Evolutionary conservation across 2,888 invertebrate species (phyloP).

Genomic region (Drosophila incognita): DNA sequence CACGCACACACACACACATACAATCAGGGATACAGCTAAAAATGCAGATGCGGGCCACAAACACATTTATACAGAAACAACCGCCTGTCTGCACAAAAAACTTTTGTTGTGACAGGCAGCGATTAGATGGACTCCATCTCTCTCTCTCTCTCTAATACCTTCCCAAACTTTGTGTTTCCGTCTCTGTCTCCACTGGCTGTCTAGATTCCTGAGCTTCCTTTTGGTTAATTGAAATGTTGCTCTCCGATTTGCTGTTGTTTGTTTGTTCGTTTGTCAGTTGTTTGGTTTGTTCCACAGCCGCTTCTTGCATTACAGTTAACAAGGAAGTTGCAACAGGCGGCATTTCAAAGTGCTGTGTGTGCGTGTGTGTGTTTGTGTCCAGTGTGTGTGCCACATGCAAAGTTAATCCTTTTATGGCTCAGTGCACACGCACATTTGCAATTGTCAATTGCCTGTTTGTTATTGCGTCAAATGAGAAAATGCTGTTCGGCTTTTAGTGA

Average conservation of each 20-base stretch:
- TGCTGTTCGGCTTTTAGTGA: constrained; percentile 24
- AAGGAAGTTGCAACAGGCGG: constrained; percentile 45
- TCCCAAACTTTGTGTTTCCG: neutral
- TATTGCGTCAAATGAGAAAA: constrained; percentile 48
- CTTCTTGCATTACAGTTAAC: constrained; percentile 57
- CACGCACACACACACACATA: constrained; percentile 34
- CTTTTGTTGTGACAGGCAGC: constrained; percentile 74
- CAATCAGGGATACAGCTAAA: constrained; percentile 31
- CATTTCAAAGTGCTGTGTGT: constrained; percentile 41
- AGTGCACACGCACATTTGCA: constrained; percentile 37
- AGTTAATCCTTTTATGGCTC: constrained; percentile 55
- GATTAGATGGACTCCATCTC: constrained; percentile 52
- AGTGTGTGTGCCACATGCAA: constrained; percentile 30
- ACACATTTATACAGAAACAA: constrained; percentile 4
- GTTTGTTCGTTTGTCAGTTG: constrained; percentile 15
- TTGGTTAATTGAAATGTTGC: constrained; percentile 74
- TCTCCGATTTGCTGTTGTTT: constrained; percentile 13
- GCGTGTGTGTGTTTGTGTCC: neutral
- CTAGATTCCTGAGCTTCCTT: constrained; percentile 20
- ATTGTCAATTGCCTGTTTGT: constrained; percentile 25
- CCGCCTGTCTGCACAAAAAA: constrained; percentile 13
- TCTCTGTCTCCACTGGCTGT: neutral
- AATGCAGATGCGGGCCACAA: constrained; percentile 25
- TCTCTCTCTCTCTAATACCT: neutral
- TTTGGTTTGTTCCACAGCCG: constrained; percentile 5